Percentiles rank a stretch among this genome's conserved stretches.
phyloP scores from a whole-genome alignment of 2,888 invertebrate species.

The Celastrina argiolus region DNA sequence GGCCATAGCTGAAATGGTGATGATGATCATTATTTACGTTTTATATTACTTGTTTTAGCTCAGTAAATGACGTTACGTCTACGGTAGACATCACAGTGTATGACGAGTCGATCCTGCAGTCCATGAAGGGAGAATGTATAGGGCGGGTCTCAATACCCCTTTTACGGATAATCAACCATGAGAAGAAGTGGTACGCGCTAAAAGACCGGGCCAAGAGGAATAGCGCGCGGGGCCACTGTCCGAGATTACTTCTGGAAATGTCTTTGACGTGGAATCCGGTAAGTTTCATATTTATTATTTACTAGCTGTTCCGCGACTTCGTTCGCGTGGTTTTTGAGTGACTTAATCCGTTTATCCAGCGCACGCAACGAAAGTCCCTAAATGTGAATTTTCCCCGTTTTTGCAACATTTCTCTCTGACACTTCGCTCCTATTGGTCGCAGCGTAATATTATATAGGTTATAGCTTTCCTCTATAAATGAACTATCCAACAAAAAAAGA shows the following conservation, averaged over 20 bases:
- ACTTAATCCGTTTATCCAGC: too few species aligned
- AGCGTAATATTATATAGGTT: too few species aligned
- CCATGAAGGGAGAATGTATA: slow-evolving; percentile 53
- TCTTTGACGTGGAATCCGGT: slow-evolving; percentile 69
- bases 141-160: slow-evolving; percentile 65
- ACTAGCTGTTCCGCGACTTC: too few species aligned
- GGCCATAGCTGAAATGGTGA: too few species aligned
- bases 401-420: too few species aligned
- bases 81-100: slow-evolving; percentile 60
- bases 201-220: slow-evolving; percentile 56
- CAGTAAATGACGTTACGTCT: slow-evolving; percentile 62
- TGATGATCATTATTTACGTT: not conserved
- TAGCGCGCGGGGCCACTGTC: slow-evolving; percentile 58
- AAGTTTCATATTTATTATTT: too few species aligned
- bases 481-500: too few species aligned
- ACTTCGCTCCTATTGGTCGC: too few species aligned
- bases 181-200: slow-evolving; percentile 66
- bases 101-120: slow-evolving; percentile 58
- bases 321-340: too few species aligned
- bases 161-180: slow-evolving; percentile 59
- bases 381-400: too few species aligned
- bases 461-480: too few species aligned
- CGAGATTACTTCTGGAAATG: slow-evolving; percentile 64
- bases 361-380: too few species aligned
- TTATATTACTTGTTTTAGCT: slow-evolving; percentile 44